A percentile compares a stretch with the other conserved stretches of the same genome.
phyloP scores from a whole-genome alignment of 2,113 vertebrate genomes.

The Myrmophylax atrothorax region DNA sequence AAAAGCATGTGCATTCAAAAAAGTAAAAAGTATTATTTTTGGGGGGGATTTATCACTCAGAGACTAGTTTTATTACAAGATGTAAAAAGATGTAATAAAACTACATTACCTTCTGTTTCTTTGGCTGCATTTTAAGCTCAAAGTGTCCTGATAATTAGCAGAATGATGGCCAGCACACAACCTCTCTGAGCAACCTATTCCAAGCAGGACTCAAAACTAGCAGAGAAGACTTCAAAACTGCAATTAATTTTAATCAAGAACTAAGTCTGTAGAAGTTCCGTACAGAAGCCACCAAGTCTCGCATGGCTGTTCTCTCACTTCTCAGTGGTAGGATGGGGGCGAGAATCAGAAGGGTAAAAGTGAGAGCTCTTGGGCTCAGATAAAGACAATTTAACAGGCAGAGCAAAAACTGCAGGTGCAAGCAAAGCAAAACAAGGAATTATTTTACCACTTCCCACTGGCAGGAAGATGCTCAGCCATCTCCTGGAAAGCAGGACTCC shows the following conservation, averaged over 20 bases:
- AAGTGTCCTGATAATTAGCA: neutral
- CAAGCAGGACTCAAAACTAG: neutral
- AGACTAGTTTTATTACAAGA: neutral
- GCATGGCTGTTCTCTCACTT: neutral
- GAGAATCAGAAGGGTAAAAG: neutral
- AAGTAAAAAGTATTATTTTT: neutral
- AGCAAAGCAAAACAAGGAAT: neutral
- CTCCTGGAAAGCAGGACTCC: neutral
- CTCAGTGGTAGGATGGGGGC: neutral
- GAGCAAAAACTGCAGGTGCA: neutral
- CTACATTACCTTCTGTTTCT: neutral
- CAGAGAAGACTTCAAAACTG: neutral
- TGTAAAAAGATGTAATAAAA: neutral
- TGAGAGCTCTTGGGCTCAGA: rapidly evolving
- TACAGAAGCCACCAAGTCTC: neutral
- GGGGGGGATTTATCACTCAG: neutral
- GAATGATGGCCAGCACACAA: neutral
- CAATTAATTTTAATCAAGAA: neutral
- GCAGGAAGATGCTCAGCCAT: no score
- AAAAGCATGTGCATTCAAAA: neutral
- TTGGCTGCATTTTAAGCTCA: neutral
- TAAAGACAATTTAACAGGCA: neutral
- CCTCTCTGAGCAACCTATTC: neutral
- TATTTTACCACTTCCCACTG: neutral
- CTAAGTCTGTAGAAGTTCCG: neutral